Percentiles rank a stretch among this genome's conserved stretches.
phyloP scores from a whole-genome alignment of 30 jellyfish, hydroid and myxozoan genomes.

The Chrysaora quinquecirrha region DNA sequence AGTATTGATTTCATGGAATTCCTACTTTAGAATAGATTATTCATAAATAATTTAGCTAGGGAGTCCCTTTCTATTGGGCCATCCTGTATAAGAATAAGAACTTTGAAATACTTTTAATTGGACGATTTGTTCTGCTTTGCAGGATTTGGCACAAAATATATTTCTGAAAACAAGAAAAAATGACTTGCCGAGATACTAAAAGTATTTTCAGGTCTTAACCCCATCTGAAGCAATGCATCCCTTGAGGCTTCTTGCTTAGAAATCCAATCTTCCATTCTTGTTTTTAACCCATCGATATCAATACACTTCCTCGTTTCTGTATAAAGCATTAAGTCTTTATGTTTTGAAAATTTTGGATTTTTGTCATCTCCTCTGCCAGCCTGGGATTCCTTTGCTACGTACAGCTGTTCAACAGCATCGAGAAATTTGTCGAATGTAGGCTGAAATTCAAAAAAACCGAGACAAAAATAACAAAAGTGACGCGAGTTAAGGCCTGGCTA shows the following conservation, averaged over 20 bases:
- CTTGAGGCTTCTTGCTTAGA: background rate
- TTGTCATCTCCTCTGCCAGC: background rate
- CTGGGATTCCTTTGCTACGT: background rate
- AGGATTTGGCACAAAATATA: too few relatives aligned
- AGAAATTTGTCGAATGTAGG: background rate
- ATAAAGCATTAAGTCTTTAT: background rate
- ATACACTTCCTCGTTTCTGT: background rate
- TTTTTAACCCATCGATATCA: background rate
- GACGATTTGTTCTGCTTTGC: too few relatives aligned
- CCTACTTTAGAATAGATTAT: too few relatives aligned
- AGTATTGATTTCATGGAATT: too few relatives aligned
- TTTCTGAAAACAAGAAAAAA: too few relatives aligned
- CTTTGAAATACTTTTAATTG: too few relatives aligned
- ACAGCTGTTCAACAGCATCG: background rate
- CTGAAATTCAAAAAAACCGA: background rate
- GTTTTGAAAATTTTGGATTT: background rate
- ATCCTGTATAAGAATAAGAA: too few relatives aligned
- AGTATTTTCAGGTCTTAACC: background rate
- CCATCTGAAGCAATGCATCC: background rate
- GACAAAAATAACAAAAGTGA: too few relatives aligned
- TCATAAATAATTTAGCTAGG: too few relatives aligned
- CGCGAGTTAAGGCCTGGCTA: too few relatives aligned
- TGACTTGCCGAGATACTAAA: background rate
- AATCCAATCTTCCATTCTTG: background rate
- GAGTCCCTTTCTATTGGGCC: too few relatives aligned